These are phyloP conservation scores for Ypsolopha scabrella DNA, from an alignment of 2,888 invertebrate species.

Conservation along the genomic window DNA sequence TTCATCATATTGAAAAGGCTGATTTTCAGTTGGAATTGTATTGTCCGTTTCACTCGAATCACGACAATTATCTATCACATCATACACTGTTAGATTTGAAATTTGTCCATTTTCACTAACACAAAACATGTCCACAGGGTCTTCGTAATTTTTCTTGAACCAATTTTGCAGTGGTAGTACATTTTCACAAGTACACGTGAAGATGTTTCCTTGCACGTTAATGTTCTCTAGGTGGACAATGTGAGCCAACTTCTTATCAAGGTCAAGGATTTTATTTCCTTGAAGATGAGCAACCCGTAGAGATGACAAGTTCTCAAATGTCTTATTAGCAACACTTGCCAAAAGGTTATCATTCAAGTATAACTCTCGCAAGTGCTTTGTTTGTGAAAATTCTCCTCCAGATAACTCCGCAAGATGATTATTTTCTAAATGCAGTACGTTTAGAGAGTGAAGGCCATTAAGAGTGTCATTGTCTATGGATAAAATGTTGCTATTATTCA, in stretches of 20 bases:
- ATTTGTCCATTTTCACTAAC: constrained; percentile 59
- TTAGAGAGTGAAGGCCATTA: constrained; percentile 79
- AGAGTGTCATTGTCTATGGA: constrained; percentile 83
- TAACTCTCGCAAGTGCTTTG: constrained; percentile 80
- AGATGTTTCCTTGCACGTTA: constrained; percentile 79
- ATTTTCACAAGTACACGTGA: constrained; percentile 83
- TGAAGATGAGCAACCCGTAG: constrained; percentile 79
- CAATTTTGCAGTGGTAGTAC: constrained; percentile 75
- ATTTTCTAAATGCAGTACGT: constrained; percentile 81
- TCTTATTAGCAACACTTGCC: constrained; percentile 77
- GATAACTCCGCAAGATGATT: constrained; percentile 78
- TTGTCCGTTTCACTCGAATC: constrained; percentile 60
- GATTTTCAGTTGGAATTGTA: constrained; percentile 68
- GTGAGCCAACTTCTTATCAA: constrained; percentile 74
- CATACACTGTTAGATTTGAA: constrained; percentile 56
- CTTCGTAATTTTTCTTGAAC: constrained; percentile 74
- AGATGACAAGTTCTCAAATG: constrained; percentile 79
- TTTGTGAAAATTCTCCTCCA: constrained; percentile 84
- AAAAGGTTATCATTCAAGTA: constrained; percentile 85
- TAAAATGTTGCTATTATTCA: constrained; percentile 82
- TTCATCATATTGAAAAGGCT: constrained; percentile 74
- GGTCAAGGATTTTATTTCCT: constrained; percentile 80
- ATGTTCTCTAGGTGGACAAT: constrained; percentile 73
- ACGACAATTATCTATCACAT: constrained; percentile 59
- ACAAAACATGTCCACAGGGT: constrained; percentile 76